Evolutionary conservation across 2,888 invertebrate genomes (phyloP).

Genomic region (Arenicola marina): DNA sequence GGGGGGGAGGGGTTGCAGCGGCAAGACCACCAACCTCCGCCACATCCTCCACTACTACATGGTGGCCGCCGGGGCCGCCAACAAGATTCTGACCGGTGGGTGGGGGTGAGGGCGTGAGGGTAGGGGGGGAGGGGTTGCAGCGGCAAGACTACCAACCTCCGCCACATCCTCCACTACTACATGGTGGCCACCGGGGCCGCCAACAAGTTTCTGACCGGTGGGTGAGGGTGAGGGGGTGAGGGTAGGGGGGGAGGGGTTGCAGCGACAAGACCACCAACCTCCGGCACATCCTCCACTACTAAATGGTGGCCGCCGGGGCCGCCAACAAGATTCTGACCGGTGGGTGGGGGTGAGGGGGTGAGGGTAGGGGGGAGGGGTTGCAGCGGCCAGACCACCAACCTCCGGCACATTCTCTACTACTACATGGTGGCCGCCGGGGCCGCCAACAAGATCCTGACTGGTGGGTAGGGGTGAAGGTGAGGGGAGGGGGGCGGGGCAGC

Average conservation of each 20-base stretch:
- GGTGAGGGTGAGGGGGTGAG: not conserved
- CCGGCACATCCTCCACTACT: no score
- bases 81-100: slow-evolving; percentile 29
- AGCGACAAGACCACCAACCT: no score
- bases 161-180: slow-evolving; percentile 85
- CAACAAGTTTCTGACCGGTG: slow-evolving; percentile 30
- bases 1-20: slow-evolving; percentile 82
- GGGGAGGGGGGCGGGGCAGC: no score
- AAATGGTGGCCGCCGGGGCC: no score
- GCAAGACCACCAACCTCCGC: slow-evolving; percentile 87
- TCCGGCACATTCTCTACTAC: slow-evolving; percentile 86
- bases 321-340: no score
- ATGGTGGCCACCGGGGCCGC: slow-evolving; percentile 77
- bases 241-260: no score
- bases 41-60: slow-evolving; percentile 87
- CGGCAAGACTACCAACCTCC: slow-evolving; percentile 87
- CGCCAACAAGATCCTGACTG: slow-evolving; percentile 51
- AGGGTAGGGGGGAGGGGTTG: slow-evolving; percentile 84
- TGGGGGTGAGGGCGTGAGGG: no score
- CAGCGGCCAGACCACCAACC: slow-evolving; percentile 85
- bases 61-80: slow-evolving; percentile 74
- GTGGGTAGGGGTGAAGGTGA: slow-evolving; percentile 14
- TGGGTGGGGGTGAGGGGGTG: no score
- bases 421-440: slow-evolving; percentile 79
- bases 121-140: slow-evolving; percentile 82